Conservation (phyloP, 35 echinoderm and acorn worm genomes). For the Apostichopus parvimensis region DNA sequence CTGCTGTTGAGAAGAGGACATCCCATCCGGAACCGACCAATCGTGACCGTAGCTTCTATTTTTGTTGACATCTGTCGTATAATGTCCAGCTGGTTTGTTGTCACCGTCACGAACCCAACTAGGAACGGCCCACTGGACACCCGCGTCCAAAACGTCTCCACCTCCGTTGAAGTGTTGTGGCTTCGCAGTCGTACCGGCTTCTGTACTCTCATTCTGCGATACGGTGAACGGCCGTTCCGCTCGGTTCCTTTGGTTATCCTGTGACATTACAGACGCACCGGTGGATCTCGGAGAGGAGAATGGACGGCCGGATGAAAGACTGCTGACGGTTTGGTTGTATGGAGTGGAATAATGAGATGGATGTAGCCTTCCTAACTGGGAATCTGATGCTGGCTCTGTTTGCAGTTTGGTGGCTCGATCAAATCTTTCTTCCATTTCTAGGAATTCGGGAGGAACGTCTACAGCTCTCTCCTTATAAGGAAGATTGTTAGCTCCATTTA, state of each 20-base stretch:
- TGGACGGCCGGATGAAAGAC: constrained; percentile 18
- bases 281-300: neutral
- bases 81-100: neutral
- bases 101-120: constrained; percentile 12
- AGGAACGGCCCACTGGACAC: constrained; percentile 24
- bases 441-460: constrained; percentile 23
- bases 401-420: neutral
- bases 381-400: neutral
- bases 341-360: constrained; percentile 34
- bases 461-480: constrained; percentile 35
- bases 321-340: neutral
- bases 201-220: neutral
- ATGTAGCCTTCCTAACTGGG: neutral
- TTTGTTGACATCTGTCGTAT: neutral
- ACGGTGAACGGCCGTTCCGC: neutral
- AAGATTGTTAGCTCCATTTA: neutral
- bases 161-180: neutral
- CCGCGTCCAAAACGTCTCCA: neutral
- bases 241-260: neutral
- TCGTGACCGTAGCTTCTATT: neutral
- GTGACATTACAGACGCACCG: neutral
- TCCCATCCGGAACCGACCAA: neutral
- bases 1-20: neutral
- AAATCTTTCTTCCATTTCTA: neutral
- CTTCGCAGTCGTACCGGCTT: neutral